Percentiles rank a stretch among this genome's conserved stretches.
phyloP scores from a whole-genome alignment of 1,140 invertebrate genomes.

The Eufriesea mexicana region DNA sequence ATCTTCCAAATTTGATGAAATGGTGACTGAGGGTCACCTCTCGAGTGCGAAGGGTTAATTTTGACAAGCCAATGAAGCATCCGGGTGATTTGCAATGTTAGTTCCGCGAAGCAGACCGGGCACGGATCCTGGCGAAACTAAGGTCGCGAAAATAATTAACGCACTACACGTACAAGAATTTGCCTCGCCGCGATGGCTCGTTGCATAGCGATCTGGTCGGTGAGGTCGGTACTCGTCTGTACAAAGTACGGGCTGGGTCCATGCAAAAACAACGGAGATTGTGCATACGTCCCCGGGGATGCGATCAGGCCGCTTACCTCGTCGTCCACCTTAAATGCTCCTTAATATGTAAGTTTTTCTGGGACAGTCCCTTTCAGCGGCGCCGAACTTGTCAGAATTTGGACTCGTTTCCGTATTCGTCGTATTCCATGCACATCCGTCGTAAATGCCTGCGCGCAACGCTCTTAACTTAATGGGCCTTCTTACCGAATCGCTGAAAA shows the following conservation, averaged over 20 bases:
- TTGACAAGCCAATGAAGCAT: too few relatives aligned
- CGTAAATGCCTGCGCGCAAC: constrained; percentile 56
- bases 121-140: not conserved
- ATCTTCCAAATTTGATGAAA: too few relatives aligned
- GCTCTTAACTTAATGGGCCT: constrained; percentile 58
- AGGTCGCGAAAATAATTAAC: constrained; percentile 55
- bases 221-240: constrained; percentile 31
- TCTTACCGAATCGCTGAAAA: constrained; percentile 50
- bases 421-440: constrained; percentile 57
- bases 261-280: constrained; percentile 66
- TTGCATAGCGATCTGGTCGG: constrained; percentile 47
- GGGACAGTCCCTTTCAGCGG: constrained; percentile 49
- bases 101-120: constrained; percentile 35
- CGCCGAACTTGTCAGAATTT: constrained; percentile 64
- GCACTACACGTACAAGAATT: constrained; percentile 54
- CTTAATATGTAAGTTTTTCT: constrained; percentile 69
- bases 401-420: constrained; percentile 67
- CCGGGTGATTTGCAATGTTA: too few relatives aligned
- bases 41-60: too few relatives aligned
- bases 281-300: constrained; percentile 66
- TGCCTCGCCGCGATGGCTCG: constrained; percentile 29
- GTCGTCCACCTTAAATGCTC: constrained; percentile 64
- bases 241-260: constrained; percentile 46
- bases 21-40: too few relatives aligned
- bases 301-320: constrained; percentile 56